phyloP scores from a whole-genome alignment of 2,113 vertebrate species.

The Dolichallabes microphthalmus region DNA sequence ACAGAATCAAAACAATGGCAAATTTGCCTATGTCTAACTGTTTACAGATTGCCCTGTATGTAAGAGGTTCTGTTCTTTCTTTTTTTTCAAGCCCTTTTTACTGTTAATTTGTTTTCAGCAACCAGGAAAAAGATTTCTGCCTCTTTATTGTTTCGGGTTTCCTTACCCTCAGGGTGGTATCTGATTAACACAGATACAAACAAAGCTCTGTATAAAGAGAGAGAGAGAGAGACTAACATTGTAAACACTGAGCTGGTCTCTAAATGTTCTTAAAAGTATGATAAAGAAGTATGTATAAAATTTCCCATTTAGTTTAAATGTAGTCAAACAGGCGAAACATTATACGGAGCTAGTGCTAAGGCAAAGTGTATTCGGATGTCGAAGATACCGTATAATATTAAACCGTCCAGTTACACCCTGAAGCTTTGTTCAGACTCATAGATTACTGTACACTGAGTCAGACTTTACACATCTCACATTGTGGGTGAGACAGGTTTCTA shows the following conservation, averaged over 20 bases:
- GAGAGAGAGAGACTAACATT: background rate
- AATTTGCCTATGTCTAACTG: background rate
- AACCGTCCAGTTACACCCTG: background rate
- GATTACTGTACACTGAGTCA: background rate
- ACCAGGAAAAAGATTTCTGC: slow-evolving; percentile 22
- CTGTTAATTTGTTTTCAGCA: slow-evolving; percentile 14
- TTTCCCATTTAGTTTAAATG: background rate
- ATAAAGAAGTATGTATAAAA: background rate
- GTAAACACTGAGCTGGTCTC: background rate
- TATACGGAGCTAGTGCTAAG: background rate
- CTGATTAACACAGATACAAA: slow-evolving; percentile 25
- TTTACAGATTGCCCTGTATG: background rate
- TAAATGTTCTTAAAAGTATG: background rate
- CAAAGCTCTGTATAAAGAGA: background rate
- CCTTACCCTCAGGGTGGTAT: slow-evolving; percentile 27
- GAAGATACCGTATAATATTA: background rate
- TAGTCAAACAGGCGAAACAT: background rate
- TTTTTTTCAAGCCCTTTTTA: background rate
- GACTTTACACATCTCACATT: background rate
- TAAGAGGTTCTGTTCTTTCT: background rate
- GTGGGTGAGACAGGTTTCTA: background rate
- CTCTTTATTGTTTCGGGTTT: slow-evolving; percentile 35
- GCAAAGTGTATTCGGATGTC: background rate
- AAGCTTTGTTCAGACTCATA: slow-evolving; percentile 1
- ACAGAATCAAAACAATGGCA: background rate